These are phyloP conservation scores for Matsumurasca onukii DNA, from an alignment of 1,140 invertebrate species.

Conservation along the genomic window DNA sequence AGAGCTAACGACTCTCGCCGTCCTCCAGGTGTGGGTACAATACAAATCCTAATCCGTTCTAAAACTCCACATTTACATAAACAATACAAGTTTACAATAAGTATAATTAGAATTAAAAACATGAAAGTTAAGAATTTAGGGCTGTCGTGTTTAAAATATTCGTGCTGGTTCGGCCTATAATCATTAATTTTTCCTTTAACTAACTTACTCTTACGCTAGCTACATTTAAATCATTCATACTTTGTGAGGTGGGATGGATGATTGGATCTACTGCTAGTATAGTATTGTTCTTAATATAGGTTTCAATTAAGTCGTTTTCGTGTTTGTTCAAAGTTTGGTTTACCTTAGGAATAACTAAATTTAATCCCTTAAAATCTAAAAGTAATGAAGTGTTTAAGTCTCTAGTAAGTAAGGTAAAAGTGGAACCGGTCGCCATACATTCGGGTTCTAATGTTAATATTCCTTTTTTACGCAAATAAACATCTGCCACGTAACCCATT, in stretches of 20 bases:
- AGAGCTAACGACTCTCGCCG: not conserved
- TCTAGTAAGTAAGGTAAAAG: not conserved
- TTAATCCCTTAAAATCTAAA: not conserved
- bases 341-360: not conserved
- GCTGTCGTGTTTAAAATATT: not conserved
- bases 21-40: not conserved
- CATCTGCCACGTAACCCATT: not conserved
- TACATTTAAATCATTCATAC: slow-evolving; percentile 16
- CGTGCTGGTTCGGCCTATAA: too few relatives aligned
- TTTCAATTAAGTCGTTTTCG: not conserved
- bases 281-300: not conserved
- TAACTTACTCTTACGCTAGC: not conserved
- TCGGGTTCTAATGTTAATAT: not conserved
- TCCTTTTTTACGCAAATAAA: not conserved
- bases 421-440: not conserved
- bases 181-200: too few relatives aligned
- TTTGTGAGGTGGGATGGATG: not conserved
- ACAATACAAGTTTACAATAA: not conserved
- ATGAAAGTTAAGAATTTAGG: not conserved
- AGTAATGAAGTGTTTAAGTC: not conserved
- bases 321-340: not conserved
- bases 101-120: not conserved
- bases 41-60: not conserved
- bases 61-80: slow-evolving; percentile 9
- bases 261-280: not conserved